Percentiles rank a stretch among this genome's conserved stretches.
phyloP scores from a whole-genome alignment of 2,797 vertebrate species.

The Melopsittacus undulatus region DNA sequence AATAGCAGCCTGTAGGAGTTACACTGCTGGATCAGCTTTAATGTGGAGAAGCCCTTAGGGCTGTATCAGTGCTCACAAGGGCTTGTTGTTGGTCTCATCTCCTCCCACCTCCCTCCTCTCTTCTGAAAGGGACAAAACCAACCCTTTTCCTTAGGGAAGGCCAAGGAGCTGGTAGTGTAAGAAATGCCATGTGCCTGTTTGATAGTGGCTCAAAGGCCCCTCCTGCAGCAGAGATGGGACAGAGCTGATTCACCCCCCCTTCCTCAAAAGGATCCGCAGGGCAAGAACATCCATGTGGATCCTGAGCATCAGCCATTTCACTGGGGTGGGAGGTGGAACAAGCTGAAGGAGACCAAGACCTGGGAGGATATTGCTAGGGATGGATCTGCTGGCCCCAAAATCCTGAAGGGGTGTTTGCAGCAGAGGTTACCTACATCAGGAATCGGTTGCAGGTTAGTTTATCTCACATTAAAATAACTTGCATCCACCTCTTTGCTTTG shows the following conservation, averaged over 20 bases:
- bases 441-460: background rate
- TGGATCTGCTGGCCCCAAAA: background rate
- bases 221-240: background rate
- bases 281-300: background rate
- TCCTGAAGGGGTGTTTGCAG: background rate
- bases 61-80: background rate
- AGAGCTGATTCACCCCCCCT: background rate
- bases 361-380: background rate
- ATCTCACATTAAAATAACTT: background rate
- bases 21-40: background rate
- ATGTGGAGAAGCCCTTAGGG: background rate
- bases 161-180: background rate
- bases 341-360: background rate
- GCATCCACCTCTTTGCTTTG: background rate
- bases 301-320: background rate
- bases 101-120: background rate
- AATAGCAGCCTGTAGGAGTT: background rate
- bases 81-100: background rate
- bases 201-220: background rate
- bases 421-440: background rate
- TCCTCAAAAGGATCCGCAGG: background rate
- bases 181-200: background rate
- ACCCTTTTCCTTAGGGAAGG: background rate
- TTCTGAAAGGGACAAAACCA: background rate
- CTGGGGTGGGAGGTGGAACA: background rate